Conservation (phyloP, 2,797 vertebrate genomes). For the Typhlichthys subterraneus region DNA sequence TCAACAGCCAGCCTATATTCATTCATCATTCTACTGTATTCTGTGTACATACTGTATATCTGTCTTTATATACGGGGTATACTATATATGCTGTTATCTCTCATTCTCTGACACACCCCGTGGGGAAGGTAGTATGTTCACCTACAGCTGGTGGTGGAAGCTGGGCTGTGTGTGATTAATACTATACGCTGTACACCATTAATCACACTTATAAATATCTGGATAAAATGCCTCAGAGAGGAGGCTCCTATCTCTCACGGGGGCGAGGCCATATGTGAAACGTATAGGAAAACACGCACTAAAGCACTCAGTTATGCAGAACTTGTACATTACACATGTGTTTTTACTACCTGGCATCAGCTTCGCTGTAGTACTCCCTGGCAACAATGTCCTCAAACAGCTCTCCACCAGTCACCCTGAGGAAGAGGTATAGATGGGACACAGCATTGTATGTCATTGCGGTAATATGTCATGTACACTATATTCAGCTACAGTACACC, state of each 20-base stretch:
- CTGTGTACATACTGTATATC: background rate
- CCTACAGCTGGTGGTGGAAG: conserved; percentile 41
- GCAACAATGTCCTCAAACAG: conserved; percentile 98
- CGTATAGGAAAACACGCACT: conserved; percentile 30
- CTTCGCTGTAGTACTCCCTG: conserved; percentile 97
- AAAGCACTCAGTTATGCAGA: background rate
- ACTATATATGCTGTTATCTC: background rate
- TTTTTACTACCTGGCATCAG: conserved; percentile 88
- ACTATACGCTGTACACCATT: conserved; percentile 57
- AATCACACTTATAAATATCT: conserved; percentile 79
- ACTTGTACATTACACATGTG: conserved; percentile 1
- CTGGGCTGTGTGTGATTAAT: conserved; percentile 66
- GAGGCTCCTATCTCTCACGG: conserved; percentile 58
- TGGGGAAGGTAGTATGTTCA: conserved; percentile 33
- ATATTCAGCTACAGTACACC: no score
- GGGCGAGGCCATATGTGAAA: conserved; percentile 53
- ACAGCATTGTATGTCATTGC: background rate
- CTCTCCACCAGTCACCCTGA: conserved; percentile 88
- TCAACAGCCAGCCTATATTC: background rate
- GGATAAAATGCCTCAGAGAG: conserved; percentile 42
- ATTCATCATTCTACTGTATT: background rate
- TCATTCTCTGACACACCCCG: background rate
- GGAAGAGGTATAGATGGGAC: background rate
- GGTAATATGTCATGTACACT: background rate
- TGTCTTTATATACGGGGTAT: background rate